Base-by-base conservation (phyloP, 2,113 vertebrate species). In the Ginglymostoma cirratum region DNA sequence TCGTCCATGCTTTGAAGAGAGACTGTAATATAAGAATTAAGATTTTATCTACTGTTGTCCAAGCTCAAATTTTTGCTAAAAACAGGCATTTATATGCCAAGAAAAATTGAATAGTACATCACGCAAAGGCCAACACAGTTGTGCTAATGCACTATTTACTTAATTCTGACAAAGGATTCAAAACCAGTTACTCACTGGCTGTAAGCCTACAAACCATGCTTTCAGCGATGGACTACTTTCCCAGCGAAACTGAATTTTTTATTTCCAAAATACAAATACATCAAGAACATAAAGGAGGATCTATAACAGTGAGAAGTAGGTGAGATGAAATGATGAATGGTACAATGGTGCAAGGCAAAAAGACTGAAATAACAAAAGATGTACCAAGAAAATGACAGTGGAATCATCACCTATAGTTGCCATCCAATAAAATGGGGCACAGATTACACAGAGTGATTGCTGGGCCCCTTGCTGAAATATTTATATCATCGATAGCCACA, bases 1-100 rank as follows among this genome's bases (percentile, higher is more conserved):
- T 98, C 98, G 96, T 98, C 98, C 98, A 98, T 98, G 61, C 95
- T 97, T 97, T 24, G 34, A 69, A 30, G 27, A 19, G 66, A 76
- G 72, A 95, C 94, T 95, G 69, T 45, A 95, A 76, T 76, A 76
- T 23, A 95, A 76, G 15, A 72, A 95, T 48, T 95, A 52, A 27
- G 61, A 34, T 61, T 55, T 30, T 90, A 95, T 72, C 69, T 34
- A 95, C 45, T 34, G 27, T 48, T 95, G 10, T 72, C 8, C 42
- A 95, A 95, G 7, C 89, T 92, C 65, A 10, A 0, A 70, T 42
- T 70, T 95, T 38, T 93, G 42, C 42, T 66, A 94, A 48, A 8
- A 70, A 38, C 2, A 21, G 2, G 38, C 45, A 45, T 24, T 94
- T 48, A 48, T 7, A 21, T 83, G 42, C 45, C 42, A 83, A 83